A percentile compares a stretch with the other conserved stretches of the same genome.
phyloP scores from a whole-genome alignment of 2,888 invertebrate species.

The Glaucopsyche alexis region DNA sequence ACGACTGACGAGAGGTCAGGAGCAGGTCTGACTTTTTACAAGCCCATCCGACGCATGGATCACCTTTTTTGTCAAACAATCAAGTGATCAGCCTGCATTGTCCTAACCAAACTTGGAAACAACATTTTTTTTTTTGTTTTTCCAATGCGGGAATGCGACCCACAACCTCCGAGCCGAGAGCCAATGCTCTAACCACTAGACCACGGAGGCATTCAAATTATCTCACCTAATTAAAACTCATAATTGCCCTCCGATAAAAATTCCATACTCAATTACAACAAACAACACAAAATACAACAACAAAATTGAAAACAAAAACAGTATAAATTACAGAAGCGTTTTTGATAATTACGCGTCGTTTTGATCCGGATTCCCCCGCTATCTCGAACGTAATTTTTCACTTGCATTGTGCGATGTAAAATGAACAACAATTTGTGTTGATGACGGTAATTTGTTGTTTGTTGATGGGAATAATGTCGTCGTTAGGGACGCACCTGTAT shows the following conservation, averaged over 20 bases:
- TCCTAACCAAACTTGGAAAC: too few species aligned
- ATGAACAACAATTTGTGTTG: slow-evolving; percentile 41
- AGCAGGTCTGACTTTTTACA: too few species aligned
- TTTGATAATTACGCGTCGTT: slow-evolving; percentile 19
- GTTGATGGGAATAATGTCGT: slow-evolving; percentile 40
- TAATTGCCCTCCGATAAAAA: neutral
- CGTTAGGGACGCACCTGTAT: slow-evolving; percentile 24
- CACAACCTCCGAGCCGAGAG: too few species aligned
- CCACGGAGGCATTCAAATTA: too few species aligned
- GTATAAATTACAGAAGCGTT: slow-evolving; percentile 17
- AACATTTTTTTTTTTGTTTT: too few species aligned
- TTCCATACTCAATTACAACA: neutral
- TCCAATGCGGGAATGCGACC: too few species aligned
- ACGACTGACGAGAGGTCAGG: too few species aligned
- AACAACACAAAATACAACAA: neutral
- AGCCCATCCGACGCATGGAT: too few species aligned
- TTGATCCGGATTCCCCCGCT: slow-evolving; percentile 13
- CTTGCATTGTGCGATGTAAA: slow-evolving; percentile 32
- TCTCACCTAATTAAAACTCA: too few species aligned
- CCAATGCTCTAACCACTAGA: too few species aligned
- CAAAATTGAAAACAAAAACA: slow-evolving; percentile 15
- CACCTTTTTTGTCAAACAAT: too few species aligned
- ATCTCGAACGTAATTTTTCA: slow-evolving; percentile 23
- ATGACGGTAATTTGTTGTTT: slow-evolving; percentile 42
- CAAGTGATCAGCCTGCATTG: too few species aligned